Base-by-base conservation (phyloP, 1,140 invertebrate genomes). In the Plectus sambesii region DNA sequence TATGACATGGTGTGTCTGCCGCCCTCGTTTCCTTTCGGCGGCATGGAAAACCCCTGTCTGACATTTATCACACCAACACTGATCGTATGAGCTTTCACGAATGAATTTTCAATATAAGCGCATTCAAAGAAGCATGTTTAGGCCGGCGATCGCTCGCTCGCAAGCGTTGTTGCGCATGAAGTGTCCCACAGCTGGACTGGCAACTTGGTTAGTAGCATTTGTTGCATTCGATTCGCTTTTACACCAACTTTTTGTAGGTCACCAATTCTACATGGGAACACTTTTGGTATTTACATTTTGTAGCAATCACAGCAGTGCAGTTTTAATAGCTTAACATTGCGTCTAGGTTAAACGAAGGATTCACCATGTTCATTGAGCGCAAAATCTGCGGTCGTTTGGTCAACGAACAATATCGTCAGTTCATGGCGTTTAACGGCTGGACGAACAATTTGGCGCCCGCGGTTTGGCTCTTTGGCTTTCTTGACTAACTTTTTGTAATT, bases 21-120 rank as follows among this genome's bases (percentile, higher is more conserved):
- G 1, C 87, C 88, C 2, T 85, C 83, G 48, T 94, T 94, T 74
- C 86, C 88, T 9, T 92, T 81, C 70, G 89, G 89, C 2, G 89
- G 89, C 24, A 93, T 94, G 88, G 90, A 96, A 72, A 94, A 94
- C 75, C 89, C 89, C 0, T 93, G 87, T 70, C 69, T 94, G 15
- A 93, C 88, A 1, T 94, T 94, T 74, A 80, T 90, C 0, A 93
- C 88, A 0, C 88, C 89, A 1, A 89, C 86, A 1, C 58, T 87
- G 44, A 67, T 89, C 63, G n/a, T n/a, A n/a, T n/a, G n/a, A n/a
- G n/a, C n/a, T n/a, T n/a, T n/a, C n/a, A n/a, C n/a, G n/a, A n/a
- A n/a, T n/a, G n/a, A n/a, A n/a, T n/a, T n/a, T n/a, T n/a, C n/a
- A n/a, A n/a, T n/a, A n/a, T n/a, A n/a, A n/a, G n/a, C n/a, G n/a